Conservation (phyloP, 2,113 vertebrate species). For the Mustela nigripes region DNA sequence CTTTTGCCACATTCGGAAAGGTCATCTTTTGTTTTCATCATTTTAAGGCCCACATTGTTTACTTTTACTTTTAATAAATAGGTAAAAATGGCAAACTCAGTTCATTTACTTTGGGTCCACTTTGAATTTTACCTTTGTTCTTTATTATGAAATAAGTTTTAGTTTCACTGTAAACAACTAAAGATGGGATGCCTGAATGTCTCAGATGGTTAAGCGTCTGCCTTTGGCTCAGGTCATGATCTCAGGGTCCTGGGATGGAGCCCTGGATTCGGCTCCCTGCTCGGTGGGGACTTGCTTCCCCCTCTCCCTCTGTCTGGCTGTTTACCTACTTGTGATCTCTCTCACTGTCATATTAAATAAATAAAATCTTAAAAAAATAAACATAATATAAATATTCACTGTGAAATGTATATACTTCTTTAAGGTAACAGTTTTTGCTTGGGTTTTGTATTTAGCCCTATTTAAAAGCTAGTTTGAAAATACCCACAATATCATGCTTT, state of each 20-base stretch:
- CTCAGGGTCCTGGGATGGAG: too few species aligned
- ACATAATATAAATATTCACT: background rate
- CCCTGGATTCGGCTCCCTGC: too few species aligned
- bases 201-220: too few species aligned
- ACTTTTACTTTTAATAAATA: background rate
- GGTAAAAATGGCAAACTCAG: background rate
- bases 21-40: slow-evolving; percentile 4
- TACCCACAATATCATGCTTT: background rate
- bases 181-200: background rate
- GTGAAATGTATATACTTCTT: background rate
- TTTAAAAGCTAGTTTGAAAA: background rate
- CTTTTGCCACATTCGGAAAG: background rate
- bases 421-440: background rate
- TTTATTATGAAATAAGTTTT: background rate
- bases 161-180: background rate
- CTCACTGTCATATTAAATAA: too few species aligned
- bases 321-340: too few species aligned
- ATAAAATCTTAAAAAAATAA: too few species aligned
- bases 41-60: background rate
- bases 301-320: too few species aligned
- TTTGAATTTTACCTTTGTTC: background rate
- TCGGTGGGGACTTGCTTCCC: too few species aligned
- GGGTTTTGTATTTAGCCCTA: background rate
- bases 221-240: too few species aligned
- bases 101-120: background rate